Percentiles rank a stretch among this genome's conserved stretches.
phyloP scores from a whole-genome alignment of 2,113 vertebrate genomes.

The Neolamprologus cancellatus region DNA sequence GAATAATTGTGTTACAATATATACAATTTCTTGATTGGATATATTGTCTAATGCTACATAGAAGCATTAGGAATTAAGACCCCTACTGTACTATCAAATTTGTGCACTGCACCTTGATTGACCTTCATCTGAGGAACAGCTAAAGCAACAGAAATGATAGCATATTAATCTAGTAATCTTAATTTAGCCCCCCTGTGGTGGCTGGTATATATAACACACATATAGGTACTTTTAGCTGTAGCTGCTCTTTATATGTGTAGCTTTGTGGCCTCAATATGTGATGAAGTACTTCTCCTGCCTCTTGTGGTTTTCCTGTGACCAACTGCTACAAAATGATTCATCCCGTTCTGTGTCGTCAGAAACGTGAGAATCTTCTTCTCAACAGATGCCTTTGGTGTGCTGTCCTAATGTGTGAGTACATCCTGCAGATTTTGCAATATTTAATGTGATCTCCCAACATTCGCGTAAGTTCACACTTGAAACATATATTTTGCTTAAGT shows the following conservation, averaged over 20 bases:
- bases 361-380: neutral
- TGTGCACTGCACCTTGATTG: neutral
- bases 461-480: fast-evolving
- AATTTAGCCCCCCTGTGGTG: neutral
- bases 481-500: neutral
- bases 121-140: neutral
- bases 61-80: neutral
- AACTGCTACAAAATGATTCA: neutral
- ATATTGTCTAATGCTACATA: neutral
- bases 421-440: neutral
- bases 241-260: neutral
- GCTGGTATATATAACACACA: neutral
- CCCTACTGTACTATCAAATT: fast-evolving
- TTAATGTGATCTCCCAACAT: neutral
- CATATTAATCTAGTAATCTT: neutral
- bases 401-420: fast-evolving
- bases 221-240: fast-evolving
- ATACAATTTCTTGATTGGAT: neutral
- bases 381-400: neutral
- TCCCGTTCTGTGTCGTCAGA: neutral
- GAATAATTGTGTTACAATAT: neutral
- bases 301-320: neutral
- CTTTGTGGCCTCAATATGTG: neutral
- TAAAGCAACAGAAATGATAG: neutral
- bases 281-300: neutral